Percentiles rank a stretch among this genome's conserved stretches.
Conservation (phyloP, 1,140 invertebrate genomes). For the Pogonus chalceus region DNA sequence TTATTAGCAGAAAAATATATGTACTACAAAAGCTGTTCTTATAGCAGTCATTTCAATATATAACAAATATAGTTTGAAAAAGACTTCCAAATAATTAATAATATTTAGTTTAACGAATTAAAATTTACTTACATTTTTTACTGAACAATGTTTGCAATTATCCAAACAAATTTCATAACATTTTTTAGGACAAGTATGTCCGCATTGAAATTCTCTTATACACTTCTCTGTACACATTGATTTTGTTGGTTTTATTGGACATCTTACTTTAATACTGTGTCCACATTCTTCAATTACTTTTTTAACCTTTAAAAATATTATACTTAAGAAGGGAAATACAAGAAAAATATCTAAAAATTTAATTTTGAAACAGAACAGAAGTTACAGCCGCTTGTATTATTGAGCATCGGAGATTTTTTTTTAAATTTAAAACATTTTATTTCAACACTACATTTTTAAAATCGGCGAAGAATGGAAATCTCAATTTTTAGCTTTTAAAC, state of each 20-base stretch:
- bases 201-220: slow-evolving; percentile 20
- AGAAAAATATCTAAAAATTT: background rate
- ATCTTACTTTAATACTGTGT: background rate
- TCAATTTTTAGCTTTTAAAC: too few relatives aligned
- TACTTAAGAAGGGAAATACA: background rate
- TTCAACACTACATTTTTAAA: background rate
- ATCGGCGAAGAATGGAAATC: background rate
- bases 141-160: too few relatives aligned
- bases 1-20: background rate
- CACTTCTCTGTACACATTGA: background rate
- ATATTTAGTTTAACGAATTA: too few relatives aligned
- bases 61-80: too few relatives aligned
- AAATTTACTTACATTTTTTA: too few relatives aligned
- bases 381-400: background rate
- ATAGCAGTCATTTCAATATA: background rate
- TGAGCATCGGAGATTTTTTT: background rate
- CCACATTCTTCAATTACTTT: background rate
- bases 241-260: background rate
- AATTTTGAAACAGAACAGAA: background rate
- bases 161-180: background rate
- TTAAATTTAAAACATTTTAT: background rate
- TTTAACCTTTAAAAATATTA: background rate
- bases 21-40: background rate
- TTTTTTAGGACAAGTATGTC: slow-evolving; percentile 28
- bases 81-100: too few relatives aligned